Percentiles rank a stretch among this genome's conserved stretches.
Conservation (phyloP, 2,113 vertebrate species). For the Pelusios castaneus region DNA sequence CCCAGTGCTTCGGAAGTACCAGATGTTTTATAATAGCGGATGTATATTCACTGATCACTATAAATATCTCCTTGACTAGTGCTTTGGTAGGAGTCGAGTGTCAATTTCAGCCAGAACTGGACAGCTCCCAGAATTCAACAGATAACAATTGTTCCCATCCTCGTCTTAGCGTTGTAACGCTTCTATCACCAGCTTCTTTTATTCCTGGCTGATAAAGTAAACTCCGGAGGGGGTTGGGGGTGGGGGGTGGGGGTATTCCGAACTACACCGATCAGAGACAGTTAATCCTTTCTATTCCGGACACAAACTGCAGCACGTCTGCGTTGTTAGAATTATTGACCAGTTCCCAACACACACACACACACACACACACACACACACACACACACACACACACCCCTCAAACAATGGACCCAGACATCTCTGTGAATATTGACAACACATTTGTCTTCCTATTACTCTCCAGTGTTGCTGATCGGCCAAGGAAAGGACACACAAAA, state of each 20-base stretch:
- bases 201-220: neutral
- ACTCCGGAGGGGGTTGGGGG: conserved; percentile 13
- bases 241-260: neutral
- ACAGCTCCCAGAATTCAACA: conserved; percentile 31
- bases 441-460: neutral
- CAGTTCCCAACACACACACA: neutral
- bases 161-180: neutral
- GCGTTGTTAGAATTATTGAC: neutral
- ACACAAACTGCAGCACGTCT: conserved; percentile 47
- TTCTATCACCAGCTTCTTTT: neutral
- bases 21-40: neutral
- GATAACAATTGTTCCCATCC: neutral
- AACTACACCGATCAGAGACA: neutral
- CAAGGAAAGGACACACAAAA: neutral
- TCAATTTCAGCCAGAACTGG: neutral
- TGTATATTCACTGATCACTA: neutral
- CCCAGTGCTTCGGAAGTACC: neutral
- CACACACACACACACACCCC: neutral
- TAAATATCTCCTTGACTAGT: neutral
- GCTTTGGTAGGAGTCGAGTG: neutral
- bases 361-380: neutral
- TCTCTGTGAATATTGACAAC: neutral
- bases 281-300: neutral
- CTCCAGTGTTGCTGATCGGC: neutral
- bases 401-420: conserved; percentile 34